phyloP scores from a whole-genome alignment of 1,140 invertebrate species.

The Palaemon carinicauda region DNA sequence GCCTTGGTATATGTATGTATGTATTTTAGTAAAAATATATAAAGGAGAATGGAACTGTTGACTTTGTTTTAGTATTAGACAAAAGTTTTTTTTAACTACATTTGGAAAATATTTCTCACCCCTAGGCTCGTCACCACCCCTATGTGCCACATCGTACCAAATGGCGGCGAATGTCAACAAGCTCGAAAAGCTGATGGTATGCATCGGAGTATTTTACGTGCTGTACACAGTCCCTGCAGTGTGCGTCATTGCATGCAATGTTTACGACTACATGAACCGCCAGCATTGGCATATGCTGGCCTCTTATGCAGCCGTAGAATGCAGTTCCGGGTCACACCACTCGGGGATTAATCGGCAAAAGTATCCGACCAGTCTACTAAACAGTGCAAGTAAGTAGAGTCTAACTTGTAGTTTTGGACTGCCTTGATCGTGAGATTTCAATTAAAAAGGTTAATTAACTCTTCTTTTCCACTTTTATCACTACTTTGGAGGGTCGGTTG shows the following conservation, averaged over 20 bases:
- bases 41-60: no score
- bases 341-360: background rate
- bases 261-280: conserved; percentile 85
- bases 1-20: no score
- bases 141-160: background rate
- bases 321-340: background rate
- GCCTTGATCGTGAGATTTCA: no score
- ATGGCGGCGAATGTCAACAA: conserved; percentile 84
- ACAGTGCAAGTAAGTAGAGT: background rate
- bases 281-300: conserved; percentile 74
- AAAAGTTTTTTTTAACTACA: background rate
- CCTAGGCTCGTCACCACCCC: background rate
- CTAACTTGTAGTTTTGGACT: no score
- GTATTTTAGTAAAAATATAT: no score
- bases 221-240: conserved; percentile 63
- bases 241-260: conserved; percentile 80
- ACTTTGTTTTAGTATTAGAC: background rate
- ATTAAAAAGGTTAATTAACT: no score
- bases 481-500: no score
- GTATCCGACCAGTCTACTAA: background rate
- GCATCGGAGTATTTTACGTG: conserved; percentile 78
- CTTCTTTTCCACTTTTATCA: no score
- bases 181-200: conserved; percentile 96
- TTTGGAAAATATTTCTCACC: no score
- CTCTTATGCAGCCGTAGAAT: background rate